phyloP scores from a whole-genome alignment of 2,797 vertebrate species.

The Antrozous pallidus region DNA sequence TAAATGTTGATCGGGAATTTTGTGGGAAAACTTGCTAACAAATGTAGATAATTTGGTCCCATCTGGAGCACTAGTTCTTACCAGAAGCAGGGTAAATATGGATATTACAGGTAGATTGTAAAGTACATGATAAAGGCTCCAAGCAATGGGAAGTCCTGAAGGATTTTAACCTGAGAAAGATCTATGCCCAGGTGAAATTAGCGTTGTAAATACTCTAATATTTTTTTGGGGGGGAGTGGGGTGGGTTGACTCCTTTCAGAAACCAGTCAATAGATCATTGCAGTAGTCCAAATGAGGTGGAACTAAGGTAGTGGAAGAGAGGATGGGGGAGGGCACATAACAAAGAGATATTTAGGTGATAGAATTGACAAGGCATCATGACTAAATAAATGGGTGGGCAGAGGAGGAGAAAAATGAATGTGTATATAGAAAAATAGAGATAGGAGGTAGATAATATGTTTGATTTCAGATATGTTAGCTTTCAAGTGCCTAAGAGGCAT shows the following conservation, averaged over 20 bases:
- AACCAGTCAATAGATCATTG: not conserved
- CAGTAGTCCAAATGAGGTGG: not conserved
- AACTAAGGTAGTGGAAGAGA: not conserved
- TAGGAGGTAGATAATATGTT: not conserved
- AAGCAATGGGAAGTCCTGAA: not conserved
- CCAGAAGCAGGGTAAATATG: not conserved
- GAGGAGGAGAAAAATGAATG: not conserved
- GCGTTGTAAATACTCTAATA: not conserved
- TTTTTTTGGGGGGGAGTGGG: not conserved
- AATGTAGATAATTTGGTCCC: not conserved
- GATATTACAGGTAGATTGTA: not conserved
- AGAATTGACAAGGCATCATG: not conserved
- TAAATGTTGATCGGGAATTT: not conserved
- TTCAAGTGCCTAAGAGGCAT: not conserved
- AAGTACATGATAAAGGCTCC: not conserved
- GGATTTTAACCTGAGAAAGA: not conserved
- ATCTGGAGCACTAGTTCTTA: not conserved
- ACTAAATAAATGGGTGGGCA: not conserved
- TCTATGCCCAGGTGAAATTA: not conserved
- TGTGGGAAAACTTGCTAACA: not conserved
- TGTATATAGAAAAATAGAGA: not conserved
- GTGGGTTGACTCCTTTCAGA: not conserved
- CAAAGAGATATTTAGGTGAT: not conserved
- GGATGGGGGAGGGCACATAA: not conserved
- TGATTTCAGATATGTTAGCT: not conserved